Base-by-base conservation (phyloP, 2,797 vertebrate species). In the Chiloscyllium punctatum region DNA sequence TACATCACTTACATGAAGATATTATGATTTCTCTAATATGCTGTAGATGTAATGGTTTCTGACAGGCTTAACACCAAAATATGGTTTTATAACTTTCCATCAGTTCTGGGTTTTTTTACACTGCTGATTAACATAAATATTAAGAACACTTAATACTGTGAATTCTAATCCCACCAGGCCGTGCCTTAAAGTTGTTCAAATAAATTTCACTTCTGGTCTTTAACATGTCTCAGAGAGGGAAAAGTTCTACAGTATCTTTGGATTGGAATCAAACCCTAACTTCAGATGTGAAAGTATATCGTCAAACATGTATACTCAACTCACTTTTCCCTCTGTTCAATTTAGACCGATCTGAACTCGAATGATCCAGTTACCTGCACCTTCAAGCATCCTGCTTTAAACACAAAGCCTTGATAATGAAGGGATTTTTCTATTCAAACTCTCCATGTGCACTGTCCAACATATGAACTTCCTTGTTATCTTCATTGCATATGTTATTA, bases 131-230 rank as follows among this genome's bases (percentile, higher is more conserved):
- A 92, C 18, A 23, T 62, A 3, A 68, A 68, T 68, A 33, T 66
- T 42, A 69, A 69, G 90, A n/a, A 92, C 62, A 69, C 33, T 69
- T n/a, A 42, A 37, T 92, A 21, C 90, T 92, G n/a, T 37, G n/a
- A 2, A 92, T 92, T 92, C 90, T 66, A 8, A 42, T 69, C 90
- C 62, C 90, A 69, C n/a, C 18, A 69, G 90, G 62, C 25, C n/a
- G 42, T 68, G 90, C 62, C 66, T 92, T 69, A 68, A 92, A 92
- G 33, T 62, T 42, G 66, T 92, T n/a, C 66, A 92, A 69, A 92
- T 42, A 92, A 37, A 69, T 37, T 25, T 92, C 90, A 92, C 66
- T 69, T 92, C 90, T 69, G 66, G 42, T 92, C 62, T 92, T 92
- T 68, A 37, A 92, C 90, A 69, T 69, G n/a, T 27, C 21, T 3